Evolutionary conservation across 2,888 invertebrate species (phyloP), one percentile per base, ranked within the genome.

Genomic region (Helleia helle): DNA sequence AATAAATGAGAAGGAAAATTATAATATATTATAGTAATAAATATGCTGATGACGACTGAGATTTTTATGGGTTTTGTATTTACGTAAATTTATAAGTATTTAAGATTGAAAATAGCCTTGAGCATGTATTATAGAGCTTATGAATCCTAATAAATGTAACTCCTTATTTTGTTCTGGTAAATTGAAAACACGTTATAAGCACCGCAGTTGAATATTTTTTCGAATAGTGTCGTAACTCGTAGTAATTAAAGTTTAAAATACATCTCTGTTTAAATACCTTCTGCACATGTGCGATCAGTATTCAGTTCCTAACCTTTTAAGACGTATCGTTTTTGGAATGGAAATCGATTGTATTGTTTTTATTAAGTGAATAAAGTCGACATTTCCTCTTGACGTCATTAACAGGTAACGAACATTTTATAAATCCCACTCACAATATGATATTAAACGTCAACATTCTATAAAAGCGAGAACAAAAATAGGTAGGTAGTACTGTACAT

Each of bases 241-340:
- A 22, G 3, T 3, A n/a, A 17, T 3, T 2, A n/a, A n/a, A 9
- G 15, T n/a, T 40, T 43, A 4, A 30, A 55, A 51, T 59, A 44
- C 56, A 43, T 46, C 56, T 48, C 56, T 55, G 54, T 48, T 47
- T 18, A 36, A 25, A 34, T 39, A 25, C 43, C 36, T 53, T 60
- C 60, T 72, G 77, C 79, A 73, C 79, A 77, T 80, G 77, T 77
- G 75, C 63, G 64, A 54, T 46, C 45, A 48, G 59, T 62, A 56
- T 61, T 54, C 59, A 56, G 58, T 56, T 56, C 51, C 49, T 56
- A 62, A 62, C 59, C 58, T 58, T 56, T 54, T 55, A 52, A 34
- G 37, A 38, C 17, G 37, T 56, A 51, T 59, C 58, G 52, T 65
- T 60, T 61, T 60, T 61, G 60, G 68, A 71, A 76, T 71, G 68